Evolutionary conservation across 2,797 vertebrate species (phyloP), one percentile per base, ranked within the genome.

Genomic region (Ctenopoma kingsleyae): DNA sequence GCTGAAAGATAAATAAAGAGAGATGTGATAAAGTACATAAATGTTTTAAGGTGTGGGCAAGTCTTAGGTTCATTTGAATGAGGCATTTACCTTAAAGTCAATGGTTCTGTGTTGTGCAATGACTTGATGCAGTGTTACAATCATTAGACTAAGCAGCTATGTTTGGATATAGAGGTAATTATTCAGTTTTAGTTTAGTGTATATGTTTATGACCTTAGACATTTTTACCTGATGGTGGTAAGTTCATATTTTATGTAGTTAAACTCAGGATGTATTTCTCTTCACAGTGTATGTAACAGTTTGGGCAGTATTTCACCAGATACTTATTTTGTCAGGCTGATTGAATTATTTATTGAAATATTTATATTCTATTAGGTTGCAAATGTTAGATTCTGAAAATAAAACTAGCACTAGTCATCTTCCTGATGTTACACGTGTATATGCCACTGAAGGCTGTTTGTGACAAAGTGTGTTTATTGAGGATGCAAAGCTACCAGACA

Each of bases 401-500:
- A 30, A 30, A 1, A 30, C 5, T 7, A 30, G 27, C 27, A 5
- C 27, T 30, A 1, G 27, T 30, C 27, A 30, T 0, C n/a, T 19
- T 11, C 11, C 32, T 20, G 41, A 11, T 20, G n/a, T 19, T 46
- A 1, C 19, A 19, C 8, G 13, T 19, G 17, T n/a, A 43, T 6
- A 43, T 46, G n/a, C n/a, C 16, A 8, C 2, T 43, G 41, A 17
- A 17, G 16, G 41, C 16, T 43, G 15, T n/a, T n/a, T 46, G 43
- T 19, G 16, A 6, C 16, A n/a, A 5, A 7, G 43, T 46, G 43
- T 46, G 43, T 46, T n/a, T 46, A 10, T 46, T 4, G 19, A 7
- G 3, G 61, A 90, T 88, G 82, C 87, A 90, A 91, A 90, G 61
- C 30, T 63, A 58, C 64, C 62, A 50, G 44, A 74, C 66, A 59